A percentile compares a stretch with the other conserved stretches of the same genome.
phyloP scores from a whole-genome alignment of 2,888 invertebrate genomes.

The Strigamia transsilvanica region DNA sequence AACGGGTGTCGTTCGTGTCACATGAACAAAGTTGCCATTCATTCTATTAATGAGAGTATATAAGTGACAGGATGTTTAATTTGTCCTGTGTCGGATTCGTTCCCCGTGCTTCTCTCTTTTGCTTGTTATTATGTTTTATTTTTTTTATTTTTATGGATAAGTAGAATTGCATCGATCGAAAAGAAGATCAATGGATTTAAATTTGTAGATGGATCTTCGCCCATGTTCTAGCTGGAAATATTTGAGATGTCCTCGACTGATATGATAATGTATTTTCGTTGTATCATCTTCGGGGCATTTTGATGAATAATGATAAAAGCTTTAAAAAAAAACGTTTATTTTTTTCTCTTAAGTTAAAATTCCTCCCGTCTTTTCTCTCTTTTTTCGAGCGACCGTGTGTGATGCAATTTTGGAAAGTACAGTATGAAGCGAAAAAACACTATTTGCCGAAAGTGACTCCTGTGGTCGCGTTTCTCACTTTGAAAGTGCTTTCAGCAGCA shows the following conservation, averaged over 20 bases:
- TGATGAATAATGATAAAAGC: background rate
- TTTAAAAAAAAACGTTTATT: background rate
- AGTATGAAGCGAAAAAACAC: background rate
- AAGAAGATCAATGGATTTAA: conserved; percentile 27
- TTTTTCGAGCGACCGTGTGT: background rate
- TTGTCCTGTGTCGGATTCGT: background rate
- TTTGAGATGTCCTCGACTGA: background rate
- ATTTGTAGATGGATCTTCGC: background rate
- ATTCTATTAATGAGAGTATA: background rate
- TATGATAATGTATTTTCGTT: conserved; percentile 12
- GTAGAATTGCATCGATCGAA: background rate
- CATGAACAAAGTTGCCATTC: background rate
- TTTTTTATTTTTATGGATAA: background rate
- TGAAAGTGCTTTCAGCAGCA: background rate
- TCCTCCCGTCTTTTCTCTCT: background rate
- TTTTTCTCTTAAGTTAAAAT: background rate
- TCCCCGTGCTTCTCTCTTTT: background rate
- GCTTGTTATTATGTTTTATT: background rate
- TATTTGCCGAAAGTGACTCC: conserved; percentile 2
- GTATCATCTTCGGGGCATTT: background rate
- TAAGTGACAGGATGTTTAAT: background rate
- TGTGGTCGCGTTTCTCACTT: background rate
- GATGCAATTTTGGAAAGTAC: conserved; percentile 2
- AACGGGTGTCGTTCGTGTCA: background rate
- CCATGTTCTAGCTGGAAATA: background rate